Evolutionary conservation across 2,888 invertebrate genomes (phyloP).

Genomic region (Pterostichus madidus): DNA sequence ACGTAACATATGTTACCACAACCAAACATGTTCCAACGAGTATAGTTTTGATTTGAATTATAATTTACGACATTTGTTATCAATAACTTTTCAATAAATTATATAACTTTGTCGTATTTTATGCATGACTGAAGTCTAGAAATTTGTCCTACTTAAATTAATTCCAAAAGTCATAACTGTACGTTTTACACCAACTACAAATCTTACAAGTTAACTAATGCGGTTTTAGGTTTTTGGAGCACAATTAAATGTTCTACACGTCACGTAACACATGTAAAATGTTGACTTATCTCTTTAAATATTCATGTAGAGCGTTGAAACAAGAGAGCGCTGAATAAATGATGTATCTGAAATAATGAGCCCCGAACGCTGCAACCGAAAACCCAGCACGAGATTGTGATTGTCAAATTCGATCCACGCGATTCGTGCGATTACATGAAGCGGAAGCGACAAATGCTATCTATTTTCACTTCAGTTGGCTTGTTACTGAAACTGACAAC

Average conservation of each 20-base stretch:
- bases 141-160: slow-evolving; percentile 13
- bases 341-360: slow-evolving; percentile 47
- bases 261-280: slow-evolving; percentile 12
- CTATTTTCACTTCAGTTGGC: slow-evolving; percentile 23
- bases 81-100: slow-evolving; percentile 17
- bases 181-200: background rate
- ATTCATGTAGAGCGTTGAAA: slow-evolving; percentile 33
- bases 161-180: background rate
- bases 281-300: slow-evolving; percentile 17
- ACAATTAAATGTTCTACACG: background rate
- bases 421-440: slow-evolving; percentile 7
- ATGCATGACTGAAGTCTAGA: slow-evolving; percentile 6
- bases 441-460: slow-evolving; percentile 34
- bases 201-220: slow-evolving; percentile 1
- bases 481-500: slow-evolving; percentile 22
- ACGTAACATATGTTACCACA: too few relatives aligned
- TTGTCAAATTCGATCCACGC: slow-evolving; percentile 40
- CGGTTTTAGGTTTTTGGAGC: slow-evolving; percentile 4
- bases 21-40: too few relatives aligned
- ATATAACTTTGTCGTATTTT: slow-evolving; percentile 10
- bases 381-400: slow-evolving; percentile 24
- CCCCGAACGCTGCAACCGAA: background rate
- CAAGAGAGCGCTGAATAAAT: slow-evolving; percentile 42
- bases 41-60: background rate
- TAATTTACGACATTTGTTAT: background rate